Base-by-base conservation (phyloP, 2,797 vertebrate genomes). In the Hippoglossus hippoglossus region DNA sequence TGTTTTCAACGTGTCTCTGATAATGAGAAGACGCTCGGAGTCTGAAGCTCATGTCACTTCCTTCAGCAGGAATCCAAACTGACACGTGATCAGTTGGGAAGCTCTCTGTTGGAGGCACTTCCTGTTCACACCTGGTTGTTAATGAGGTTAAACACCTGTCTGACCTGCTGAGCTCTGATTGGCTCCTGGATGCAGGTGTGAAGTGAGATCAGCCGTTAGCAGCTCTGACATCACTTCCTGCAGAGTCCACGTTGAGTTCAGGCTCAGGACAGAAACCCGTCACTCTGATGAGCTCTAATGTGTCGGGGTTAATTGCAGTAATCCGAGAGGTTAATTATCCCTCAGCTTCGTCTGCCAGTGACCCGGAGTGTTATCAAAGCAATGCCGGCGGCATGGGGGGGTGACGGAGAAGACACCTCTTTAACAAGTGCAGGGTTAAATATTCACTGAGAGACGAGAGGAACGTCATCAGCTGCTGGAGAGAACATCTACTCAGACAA, bases 251-350 rank as follows among this genome's bases (percentile, higher is more conserved):
- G 67, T 19, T 51, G 68, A 67, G 71, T 82, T 77, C 56, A 67
- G 67, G 80, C 71, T 67, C 74, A 3, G 74, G 34, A 77, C 77
- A 70, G 73, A 69, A 85, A 63, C 3, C 84, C 58, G 34, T 79
- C 80, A 63, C 82, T 87, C 75, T 85, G 89, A 93, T 90, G 86
- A 89, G 91, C 83, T 81, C 86, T 93, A 94, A 95, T 90, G 93
- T 92, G 91, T 93, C 80, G 80, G 88, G 92, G 93, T 94, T 95
- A 95, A 95, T 95, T 94, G 93, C 89, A 79, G 87, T 91, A 94
- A 96, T 95, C 93, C 93, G 85, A 84, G 87, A 94, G 94, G 94
- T 95, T 96, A 95, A 95, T 91, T 92, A 95, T 87, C 84, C 81
- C 73, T 80, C 57, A 62, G 21, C 60, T 84, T 88, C 56, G 89